Percentiles rank a stretch among this genome's conserved stretches.
Evolutionary conservation across 2,888 invertebrate genomes (phyloP).

Genomic region (Eristalinus sepulchralis): DNA sequence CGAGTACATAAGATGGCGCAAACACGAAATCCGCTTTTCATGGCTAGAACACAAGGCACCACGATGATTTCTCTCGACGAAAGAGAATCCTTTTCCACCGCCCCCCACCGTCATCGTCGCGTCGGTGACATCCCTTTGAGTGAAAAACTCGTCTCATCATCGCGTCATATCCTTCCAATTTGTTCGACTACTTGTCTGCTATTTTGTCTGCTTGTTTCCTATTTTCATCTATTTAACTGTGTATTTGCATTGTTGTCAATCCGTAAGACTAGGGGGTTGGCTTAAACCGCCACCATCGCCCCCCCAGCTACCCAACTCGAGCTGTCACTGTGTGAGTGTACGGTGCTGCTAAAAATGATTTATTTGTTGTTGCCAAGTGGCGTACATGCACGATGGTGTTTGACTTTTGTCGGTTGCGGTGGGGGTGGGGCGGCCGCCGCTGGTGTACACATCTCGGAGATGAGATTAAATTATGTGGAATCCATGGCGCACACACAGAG

Average conservation of each 20-base stretch:
- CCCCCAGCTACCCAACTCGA: neutral
- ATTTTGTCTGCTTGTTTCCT: conserved; percentile 57
- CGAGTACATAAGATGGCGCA: neutral
- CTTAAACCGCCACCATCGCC: conserved; percentile 18
- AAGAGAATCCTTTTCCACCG: conserved; percentile 7
- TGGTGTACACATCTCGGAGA: conserved; percentile 20
- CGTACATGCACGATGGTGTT: conserved; percentile 51
- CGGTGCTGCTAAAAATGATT: conserved; percentile 56
- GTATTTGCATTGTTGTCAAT: conserved; percentile 65
- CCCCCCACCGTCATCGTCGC: neutral
- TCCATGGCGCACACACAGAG: conserved; percentile 52
- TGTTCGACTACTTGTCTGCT: conserved; percentile 64
- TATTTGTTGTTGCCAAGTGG: conserved; percentile 66
- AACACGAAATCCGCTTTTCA: conserved; percentile 8
- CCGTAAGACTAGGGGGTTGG: conserved; percentile 38
- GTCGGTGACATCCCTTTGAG: conserved; percentile 38
- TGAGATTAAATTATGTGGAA: conserved; percentile 66
- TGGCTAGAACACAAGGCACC: conserved; percentile 36
- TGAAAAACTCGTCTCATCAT: conserved; percentile 59
- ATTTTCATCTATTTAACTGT: conserved; percentile 67
- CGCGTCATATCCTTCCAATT: conserved; percentile 68
- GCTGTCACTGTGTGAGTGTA: conserved; percentile 21
- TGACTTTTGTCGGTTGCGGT: conserved; percentile 55
- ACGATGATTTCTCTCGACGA: conserved; percentile 8
- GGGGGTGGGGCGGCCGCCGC: neutral